Evolutionary conservation across 2,797 vertebrate genomes (phyloP).

Genomic region (Lemur catta): DNA sequence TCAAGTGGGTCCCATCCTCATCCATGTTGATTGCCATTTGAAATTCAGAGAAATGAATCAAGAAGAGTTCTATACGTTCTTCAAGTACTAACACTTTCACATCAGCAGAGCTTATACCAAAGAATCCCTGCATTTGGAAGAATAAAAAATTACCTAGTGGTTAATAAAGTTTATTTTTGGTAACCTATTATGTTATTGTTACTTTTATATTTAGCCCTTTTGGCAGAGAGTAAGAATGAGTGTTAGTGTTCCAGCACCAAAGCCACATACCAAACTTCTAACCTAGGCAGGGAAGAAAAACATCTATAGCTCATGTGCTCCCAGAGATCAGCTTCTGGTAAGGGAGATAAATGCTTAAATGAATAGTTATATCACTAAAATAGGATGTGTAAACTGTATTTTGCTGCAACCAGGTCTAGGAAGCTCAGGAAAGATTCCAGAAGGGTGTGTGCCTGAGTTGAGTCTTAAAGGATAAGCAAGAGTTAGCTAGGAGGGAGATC

Average conservation of each 20-base stretch:
- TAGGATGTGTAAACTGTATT: neutral
- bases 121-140: neutral
- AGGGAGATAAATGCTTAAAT: slow-evolving; percentile 7
- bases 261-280: neutral
- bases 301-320: neutral
- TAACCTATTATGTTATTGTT: neutral
- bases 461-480: slow-evolving; percentile 18
- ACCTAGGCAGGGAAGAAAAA: neutral
- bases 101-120: neutral
- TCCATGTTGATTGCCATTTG: neutral
- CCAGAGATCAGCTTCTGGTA: neutral
- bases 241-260: neutral
- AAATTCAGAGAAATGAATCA: neutral
- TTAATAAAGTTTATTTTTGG: neutral
- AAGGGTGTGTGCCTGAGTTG: neutral
- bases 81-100: neutral
- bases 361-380: neutral
- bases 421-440: slow-evolving; percentile 6
- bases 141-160: neutral
- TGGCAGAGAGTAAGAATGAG: neutral
- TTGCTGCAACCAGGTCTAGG: neutral
- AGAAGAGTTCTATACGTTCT: neutral
- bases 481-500: neutral
- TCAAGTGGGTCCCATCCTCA: neutral
- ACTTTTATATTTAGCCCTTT: neutral